Conservation (phyloP, 2,113 vertebrate species). For the Gadus chalcogrammus region DNA sequence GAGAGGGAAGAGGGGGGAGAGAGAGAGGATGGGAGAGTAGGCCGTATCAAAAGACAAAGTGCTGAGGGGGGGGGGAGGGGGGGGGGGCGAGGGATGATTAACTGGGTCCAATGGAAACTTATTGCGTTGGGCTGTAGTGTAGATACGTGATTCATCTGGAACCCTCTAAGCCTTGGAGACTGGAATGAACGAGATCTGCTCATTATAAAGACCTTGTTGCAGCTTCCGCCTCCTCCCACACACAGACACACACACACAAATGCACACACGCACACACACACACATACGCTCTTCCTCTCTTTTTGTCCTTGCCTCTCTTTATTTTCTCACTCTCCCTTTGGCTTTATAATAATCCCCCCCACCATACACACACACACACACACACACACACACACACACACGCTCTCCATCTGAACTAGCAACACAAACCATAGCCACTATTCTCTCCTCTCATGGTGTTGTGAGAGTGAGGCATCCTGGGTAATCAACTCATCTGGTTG, state of each 20-base stretch:
- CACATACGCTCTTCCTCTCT: conserved; percentile 17
- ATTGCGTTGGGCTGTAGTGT: conserved; percentile 26
- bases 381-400: conserved; percentile 23
- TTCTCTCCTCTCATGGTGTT: conserved; percentile 23
- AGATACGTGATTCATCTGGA: conserved; percentile 49
- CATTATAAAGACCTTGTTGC: conserved; percentile 50
- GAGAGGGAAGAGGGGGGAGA: not conserved
- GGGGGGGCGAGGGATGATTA: conserved; percentile 43
- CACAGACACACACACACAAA: no score
- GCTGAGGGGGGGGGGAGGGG: conserved; percentile 33
- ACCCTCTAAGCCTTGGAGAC: conserved; percentile 45
- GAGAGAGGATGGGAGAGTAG: not conserved
- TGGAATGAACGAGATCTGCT: conserved; percentile 47
- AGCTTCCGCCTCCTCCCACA: not conserved
- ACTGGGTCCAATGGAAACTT: conserved; percentile 33
- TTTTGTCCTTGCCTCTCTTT: conserved; percentile 31
- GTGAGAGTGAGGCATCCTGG: conserved; percentile 25
- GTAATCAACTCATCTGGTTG: conserved; percentile 26
- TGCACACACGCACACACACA: no score
- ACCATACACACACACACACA: not conserved
- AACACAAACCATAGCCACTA: conserved; percentile 50
- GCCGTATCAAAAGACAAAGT: not conserved
- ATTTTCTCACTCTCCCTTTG: conserved; percentile 33
- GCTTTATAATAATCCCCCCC: conserved; percentile 56
- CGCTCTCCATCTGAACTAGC: conserved; percentile 50